Evolutionary conservation across 1,140 invertebrate species (phyloP), one percentile per base, ranked within the genome.

Genomic region (Apis florea): DNA sequence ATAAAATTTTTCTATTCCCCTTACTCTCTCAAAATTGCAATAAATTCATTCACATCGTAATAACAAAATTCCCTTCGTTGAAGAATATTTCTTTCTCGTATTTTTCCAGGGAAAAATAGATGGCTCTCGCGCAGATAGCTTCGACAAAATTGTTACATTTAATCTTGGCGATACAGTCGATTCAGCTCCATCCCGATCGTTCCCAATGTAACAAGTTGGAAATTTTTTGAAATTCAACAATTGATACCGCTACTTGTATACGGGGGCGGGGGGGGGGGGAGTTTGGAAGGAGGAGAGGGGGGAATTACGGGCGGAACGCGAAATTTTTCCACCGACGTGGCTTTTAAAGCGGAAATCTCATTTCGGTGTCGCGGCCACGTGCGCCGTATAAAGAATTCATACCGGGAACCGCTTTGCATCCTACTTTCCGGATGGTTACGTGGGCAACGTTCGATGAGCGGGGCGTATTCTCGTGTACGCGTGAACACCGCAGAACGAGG

Each of bases 381-480:
- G 53, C 70, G 58, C n/a, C 12, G 71, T 82, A 82, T 78, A 81
- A 77, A 82, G 66, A 82, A 58, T 69, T 73, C 80, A 76, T 54
- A 61, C 47, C 12, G 58, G 49, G 78, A 82, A 78, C 54, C 64
- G 68, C 69, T 80, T 69, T 54, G 64, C 67, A 78, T 67, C 51
- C 63, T 40, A 73, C 51, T 70, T 81, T 56, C 68, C 56, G n/a
- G 64, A 47, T 56, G 73, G 51, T 54, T 76, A 66, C 56, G 19
- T 49, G 13, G 40, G 13, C 40, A 17, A 47, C 15, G 13, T 31
- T n/a, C 51, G 61, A 54, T 19, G 26, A 53, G 21, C 15, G 31
- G 31, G 49, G 21, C 19, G 19, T 26, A 47, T 64, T 31, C 15
- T n/a, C 31, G 31, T 31, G 31, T 31, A 31, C 31, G n/a, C 4